phyloP scores from a whole-genome alignment of 2,888 invertebrate species.

The Coremacera marginata region DNA sequence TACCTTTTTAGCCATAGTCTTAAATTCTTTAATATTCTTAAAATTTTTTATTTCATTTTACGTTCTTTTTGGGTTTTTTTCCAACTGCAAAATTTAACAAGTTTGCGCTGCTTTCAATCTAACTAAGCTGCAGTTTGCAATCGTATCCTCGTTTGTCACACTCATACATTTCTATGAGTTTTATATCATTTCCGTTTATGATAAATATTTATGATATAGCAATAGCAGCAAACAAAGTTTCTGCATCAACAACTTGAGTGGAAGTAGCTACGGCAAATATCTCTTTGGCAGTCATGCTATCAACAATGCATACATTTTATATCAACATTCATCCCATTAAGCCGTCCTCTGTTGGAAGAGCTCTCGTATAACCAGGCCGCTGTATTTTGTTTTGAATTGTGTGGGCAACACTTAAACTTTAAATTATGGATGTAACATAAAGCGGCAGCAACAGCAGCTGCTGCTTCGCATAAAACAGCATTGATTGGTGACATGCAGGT shows the following conservation, averaged over 20 bases:
- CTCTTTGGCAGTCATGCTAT: neutral
- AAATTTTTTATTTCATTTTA: too few relatives aligned
- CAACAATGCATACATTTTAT: constrained; percentile 29
- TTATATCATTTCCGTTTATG: constrained; percentile 19
- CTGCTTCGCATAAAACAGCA: neutral
- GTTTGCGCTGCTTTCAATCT: neutral
- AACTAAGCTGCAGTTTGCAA: neutral
- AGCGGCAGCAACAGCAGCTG: neutral
- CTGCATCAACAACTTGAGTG: neutral
- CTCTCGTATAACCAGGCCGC: neutral
- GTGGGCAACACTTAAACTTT: constrained; percentile 33
- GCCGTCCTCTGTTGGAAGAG: neutral
- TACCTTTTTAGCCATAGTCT: too few relatives aligned
- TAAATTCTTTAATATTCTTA: too few relatives aligned
- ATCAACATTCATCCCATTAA: neutral
- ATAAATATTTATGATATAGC: neutral
- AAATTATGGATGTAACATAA: constrained; percentile 4
- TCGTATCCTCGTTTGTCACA: neutral
- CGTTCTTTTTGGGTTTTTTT: too few relatives aligned
- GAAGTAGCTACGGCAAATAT: neutral
- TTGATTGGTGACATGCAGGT: neutral
- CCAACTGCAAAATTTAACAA: too few relatives aligned
- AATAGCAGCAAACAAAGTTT: neutral
- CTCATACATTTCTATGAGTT: neutral
- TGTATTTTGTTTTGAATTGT: constrained; percentile 25